A percentile compares a stretch with the other conserved stretches of the same genome.
phyloP scores from a whole-genome alignment of 1,140 invertebrate genomes.

The Dendrolimus kikuchii region DNA sequence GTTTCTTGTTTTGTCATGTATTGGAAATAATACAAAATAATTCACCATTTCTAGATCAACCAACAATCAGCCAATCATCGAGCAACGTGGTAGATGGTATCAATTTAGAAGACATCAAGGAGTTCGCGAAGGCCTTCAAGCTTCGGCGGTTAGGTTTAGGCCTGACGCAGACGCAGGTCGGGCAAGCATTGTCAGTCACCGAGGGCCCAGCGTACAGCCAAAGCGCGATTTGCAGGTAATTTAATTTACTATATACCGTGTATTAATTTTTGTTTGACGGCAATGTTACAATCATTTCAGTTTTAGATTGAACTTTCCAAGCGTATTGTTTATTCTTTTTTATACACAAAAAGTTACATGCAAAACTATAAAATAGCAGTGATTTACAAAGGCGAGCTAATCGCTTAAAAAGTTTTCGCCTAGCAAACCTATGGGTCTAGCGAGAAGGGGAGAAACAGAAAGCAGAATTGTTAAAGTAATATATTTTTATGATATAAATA shows the following conservation, averaged over 20 bases:
- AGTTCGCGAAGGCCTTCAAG: slow-evolving; percentile 98
- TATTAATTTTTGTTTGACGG: slow-evolving; percentile 4
- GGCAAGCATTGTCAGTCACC: slow-evolving; percentile 94
- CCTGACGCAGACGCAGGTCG: slow-evolving; percentile 96
- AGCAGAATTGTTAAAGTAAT: no score
- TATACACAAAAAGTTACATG: no score
- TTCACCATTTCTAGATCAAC: slow-evolving; percentile 78
- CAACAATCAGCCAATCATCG: slow-evolving; percentile 93
- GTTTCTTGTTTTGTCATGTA: no score
- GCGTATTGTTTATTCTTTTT: no score
- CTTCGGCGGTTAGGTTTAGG: slow-evolving; percentile 92
- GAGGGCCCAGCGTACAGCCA: slow-evolving; percentile 98
- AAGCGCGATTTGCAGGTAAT: slow-evolving; percentile 97
- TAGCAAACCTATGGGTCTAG: no score
- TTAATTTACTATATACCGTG: neutral
- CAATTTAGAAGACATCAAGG: slow-evolving; percentile 97
- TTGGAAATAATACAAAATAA: no score
- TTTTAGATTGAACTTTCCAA: no score
- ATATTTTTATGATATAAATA: no score
- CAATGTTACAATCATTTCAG: neutral
- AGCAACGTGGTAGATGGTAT: slow-evolving; percentile 97
- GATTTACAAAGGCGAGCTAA: no score
- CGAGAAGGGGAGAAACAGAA: no score
- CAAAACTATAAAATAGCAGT: no score
- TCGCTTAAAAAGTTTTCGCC: no score